Evolutionary conservation across 35 echinoderm and acorn worm species (phyloP), one percentile per base, ranked within the genome.

Genomic region (Lytechinus pictus): DNA sequence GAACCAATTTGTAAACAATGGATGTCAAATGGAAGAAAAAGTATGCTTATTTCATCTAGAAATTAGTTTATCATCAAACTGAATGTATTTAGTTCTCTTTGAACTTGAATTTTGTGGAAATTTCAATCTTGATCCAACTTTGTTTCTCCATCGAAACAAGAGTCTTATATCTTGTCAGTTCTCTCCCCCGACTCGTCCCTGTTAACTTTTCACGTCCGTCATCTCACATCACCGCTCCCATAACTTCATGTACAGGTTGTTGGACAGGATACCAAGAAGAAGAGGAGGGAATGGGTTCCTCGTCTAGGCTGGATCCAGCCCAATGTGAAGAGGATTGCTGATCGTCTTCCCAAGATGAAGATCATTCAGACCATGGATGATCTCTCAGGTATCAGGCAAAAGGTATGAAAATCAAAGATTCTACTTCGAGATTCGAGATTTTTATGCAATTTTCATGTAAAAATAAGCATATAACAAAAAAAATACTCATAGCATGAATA

Each of bases 301-400:
- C 97, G 95, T 28, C 88, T 99, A 12, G 98, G 96, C 28, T 97
- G 97, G 96, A 71, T 96, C 28, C 95, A 95, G 14, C 87, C 95
- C 13, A 86, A 92, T 8, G 96, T 98, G 8, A 98, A 97, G 86
- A 96, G 95, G 27, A 95, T 97, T n/a, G 97, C 92, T 24, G 95
- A 95, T 53, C 96, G 96, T 52, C 94, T 99, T 10, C 97, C 96
- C 9, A 94, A 97, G 92, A 92, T 54, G 52, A 99, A 97, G 24
- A 90, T 53, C 1, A 95, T 91, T 7, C 52, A 98, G 27, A 98
- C 97, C 9, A 96, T 92, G 55, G 97, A 98, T 7, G 98, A 99
- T 94, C 86, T 99, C 4, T 87, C 96, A 28, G 94, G 54, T 10
- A 99, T 99, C 7, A 92, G 98, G 66, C 95, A 96, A 95, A 96